These are phyloP conservation scores for Percina caprodes DNA, from an alignment of 2,113 vertebrate species.

Conservation along the genomic window DNA sequence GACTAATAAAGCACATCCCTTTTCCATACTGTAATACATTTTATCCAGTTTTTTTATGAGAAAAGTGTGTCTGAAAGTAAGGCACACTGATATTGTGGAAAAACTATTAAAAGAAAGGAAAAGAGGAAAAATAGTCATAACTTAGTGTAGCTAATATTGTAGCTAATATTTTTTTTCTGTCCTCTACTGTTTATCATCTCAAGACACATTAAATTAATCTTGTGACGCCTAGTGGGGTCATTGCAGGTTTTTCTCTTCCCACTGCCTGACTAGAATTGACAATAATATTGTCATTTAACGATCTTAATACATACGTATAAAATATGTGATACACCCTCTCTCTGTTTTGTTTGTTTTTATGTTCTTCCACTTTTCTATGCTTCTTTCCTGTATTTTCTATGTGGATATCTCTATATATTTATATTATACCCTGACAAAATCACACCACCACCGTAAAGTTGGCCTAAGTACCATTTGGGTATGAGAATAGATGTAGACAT, in stretches of 20 bases:
- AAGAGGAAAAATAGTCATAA: not conserved
- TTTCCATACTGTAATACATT: constrained; percentile 47
- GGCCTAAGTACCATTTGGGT: constrained; percentile 12
- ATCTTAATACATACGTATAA: too few relatives aligned
- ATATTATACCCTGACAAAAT: constrained; percentile 24
- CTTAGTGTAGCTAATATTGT: not conserved
- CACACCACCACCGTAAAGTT: constrained; percentile 11
- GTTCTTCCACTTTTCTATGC: not conserved
- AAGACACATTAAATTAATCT: not conserved
- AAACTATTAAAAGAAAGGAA: not conserved
- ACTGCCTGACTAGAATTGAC: not conserved
- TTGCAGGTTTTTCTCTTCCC: not conserved
- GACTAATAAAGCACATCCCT: constrained; percentile 26
- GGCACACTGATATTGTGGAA: not conserved
- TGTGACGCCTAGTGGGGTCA: not conserved
- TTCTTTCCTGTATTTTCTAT: not conserved
- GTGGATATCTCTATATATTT: not conserved
- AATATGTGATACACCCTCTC: too few relatives aligned
- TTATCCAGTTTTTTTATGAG: constrained; percentile 42
- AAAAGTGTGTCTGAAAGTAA: not conserved
- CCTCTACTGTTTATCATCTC: not conserved
- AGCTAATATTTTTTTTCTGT: not conserved
- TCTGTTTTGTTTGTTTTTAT: not conserved
- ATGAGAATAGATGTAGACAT: constrained; percentile 56
- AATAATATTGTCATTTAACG: not conserved